phyloP scores from a whole-genome alignment of 2,797 vertebrate species.

The Leptatherina wallacei region DNA sequence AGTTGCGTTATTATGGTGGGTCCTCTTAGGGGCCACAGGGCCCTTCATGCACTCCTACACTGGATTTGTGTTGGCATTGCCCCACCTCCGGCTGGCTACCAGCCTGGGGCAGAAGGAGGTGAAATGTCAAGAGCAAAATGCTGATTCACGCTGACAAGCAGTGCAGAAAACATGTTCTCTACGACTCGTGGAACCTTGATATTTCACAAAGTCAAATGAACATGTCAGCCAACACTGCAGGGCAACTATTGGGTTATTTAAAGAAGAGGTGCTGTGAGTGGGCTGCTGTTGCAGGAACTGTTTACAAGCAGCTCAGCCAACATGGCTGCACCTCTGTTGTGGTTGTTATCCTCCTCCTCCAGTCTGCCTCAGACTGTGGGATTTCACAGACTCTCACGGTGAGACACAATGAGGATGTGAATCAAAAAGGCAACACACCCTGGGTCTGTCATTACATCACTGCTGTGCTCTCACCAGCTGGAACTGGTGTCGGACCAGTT shows the following conservation, averaged over 20 bases:
- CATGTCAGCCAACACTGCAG: constrained; percentile 71
- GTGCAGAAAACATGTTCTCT: constrained; percentile 81
- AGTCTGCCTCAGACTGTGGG: constrained; percentile 44
- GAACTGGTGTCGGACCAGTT: not conserved
- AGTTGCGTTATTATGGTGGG: constrained; percentile 30
- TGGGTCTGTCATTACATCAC: constrained; percentile 28
- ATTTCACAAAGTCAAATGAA: constrained; percentile 86
- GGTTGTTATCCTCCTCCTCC: constrained; percentile 54
- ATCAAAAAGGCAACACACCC: constrained; percentile 30
- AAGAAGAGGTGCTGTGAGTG: constrained; percentile 65
- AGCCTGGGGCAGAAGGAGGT: constrained; percentile 56
- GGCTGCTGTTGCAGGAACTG: constrained; percentile 54
- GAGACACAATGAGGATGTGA: constrained; percentile 44
- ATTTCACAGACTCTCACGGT: constrained; percentile 11
- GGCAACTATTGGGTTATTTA: constrained; percentile 78
- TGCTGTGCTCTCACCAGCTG: constrained; percentile 20
- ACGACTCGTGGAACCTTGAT: constrained; percentile 81
- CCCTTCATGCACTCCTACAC: constrained; percentile 54
- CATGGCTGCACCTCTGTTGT: constrained; percentile 53
- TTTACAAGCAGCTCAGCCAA: constrained; percentile 56
- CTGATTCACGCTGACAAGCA: constrained; percentile 81
- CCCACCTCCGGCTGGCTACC: constrained; percentile 42
- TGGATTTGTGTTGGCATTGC: constrained; percentile 68
- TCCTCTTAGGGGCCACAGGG: constrained; percentile 57
- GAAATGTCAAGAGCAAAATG: constrained; percentile 78